Conservation (phyloP, 1,140 invertebrate genomes). For the Acromyrmex heyeri region DNA sequence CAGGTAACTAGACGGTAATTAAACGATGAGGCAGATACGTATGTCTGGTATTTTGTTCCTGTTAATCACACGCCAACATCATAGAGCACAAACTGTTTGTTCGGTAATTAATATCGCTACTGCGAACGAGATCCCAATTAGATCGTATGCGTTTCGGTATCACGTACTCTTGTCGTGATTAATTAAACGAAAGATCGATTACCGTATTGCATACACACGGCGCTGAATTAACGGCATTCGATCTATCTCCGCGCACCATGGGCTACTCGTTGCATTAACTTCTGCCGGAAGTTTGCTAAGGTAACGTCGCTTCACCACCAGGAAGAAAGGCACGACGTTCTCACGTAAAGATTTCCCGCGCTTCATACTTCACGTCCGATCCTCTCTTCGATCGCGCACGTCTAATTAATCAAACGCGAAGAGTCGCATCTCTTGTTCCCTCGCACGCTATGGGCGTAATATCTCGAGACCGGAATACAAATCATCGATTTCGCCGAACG, state of each 20-base stretch:
- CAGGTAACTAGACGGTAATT: conserved; percentile 31
- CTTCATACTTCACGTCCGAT: conserved; percentile 35
- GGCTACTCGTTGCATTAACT: conserved; percentile 44
- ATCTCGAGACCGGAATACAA: conserved; percentile 37
- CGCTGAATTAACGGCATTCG: conserved; percentile 17
- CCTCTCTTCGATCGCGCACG: conserved; percentile 2
- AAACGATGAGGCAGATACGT: conserved; percentile 38
- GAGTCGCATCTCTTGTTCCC: conserved; percentile 26
- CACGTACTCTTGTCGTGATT: conserved; percentile 52
- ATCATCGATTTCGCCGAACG: conserved; percentile 11
- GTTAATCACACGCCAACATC: conserved; percentile 41
- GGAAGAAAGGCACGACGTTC: conserved; percentile 17
- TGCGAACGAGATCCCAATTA: conserved; percentile 64
- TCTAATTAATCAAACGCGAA: conserved; percentile 48
- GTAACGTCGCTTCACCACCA: conserved; percentile 3
- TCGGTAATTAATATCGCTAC: conserved; percentile 68
- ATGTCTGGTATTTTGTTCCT: conserved; percentile 27
- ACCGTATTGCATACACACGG: conserved; percentile 20
- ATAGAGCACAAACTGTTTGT: conserved; percentile 60
- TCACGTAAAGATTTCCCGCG: conserved; percentile 32
- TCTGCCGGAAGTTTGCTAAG: conserved; percentile 47
- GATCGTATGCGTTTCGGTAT: conserved; percentile 39
- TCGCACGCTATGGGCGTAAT: not conserved
- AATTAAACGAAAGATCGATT: conserved; percentile 64
- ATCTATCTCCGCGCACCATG: conserved; percentile 29